A percentile compares a stretch with the other conserved stretches of the same genome.
These are phyloP conservation scores for Gortyna flavago DNA, from an alignment of 2,888 invertebrate species.

Conservation along the genomic window DNA sequence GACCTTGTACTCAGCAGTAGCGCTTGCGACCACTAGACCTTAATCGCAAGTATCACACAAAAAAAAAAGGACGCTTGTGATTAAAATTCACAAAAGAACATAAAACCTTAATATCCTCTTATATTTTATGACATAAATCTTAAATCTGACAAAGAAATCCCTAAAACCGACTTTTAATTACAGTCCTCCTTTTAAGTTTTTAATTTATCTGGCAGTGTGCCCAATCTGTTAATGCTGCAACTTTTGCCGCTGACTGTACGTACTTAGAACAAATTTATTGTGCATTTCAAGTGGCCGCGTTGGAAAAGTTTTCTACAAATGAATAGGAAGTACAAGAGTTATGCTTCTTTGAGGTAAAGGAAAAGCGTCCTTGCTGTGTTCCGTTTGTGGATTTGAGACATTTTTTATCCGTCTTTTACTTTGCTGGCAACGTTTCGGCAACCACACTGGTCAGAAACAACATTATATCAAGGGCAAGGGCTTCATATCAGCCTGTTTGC, in stretches of 20 bases:
- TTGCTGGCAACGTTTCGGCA: neutral
- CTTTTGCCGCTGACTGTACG: conserved; percentile 50
- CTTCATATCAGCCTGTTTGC: neutral
- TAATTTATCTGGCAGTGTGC: conserved; percentile 61
- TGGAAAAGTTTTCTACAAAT: conserved; percentile 51
- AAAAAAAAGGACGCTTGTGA: neutral
- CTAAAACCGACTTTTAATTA: conserved; percentile 53
- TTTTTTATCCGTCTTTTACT: neutral
- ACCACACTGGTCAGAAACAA: neutral
- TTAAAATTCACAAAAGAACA: conserved; percentile 5
- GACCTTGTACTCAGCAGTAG: neutral
- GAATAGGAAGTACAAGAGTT: conserved; percentile 19
- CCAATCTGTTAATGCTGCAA: conserved; percentile 57
- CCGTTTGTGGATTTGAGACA: neutral
- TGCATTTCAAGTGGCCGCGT: conserved; percentile 44
- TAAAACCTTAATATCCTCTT: neutral
- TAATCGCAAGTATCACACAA: neutral
- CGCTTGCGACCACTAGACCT: neutral
- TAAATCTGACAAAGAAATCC: conserved; percentile 28
- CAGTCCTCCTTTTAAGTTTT: conserved; percentile 54
- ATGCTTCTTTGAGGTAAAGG: conserved; percentile 1
- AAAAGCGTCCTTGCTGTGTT: conserved; percentile 11
- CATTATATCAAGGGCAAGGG: neutral
- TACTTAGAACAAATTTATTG: conserved; percentile 50
- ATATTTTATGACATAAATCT: conserved; percentile 24